Base-by-base conservation (phyloP, 53 echinoderm and acorn worm genomes). In the Arbacia lixula region DNA sequence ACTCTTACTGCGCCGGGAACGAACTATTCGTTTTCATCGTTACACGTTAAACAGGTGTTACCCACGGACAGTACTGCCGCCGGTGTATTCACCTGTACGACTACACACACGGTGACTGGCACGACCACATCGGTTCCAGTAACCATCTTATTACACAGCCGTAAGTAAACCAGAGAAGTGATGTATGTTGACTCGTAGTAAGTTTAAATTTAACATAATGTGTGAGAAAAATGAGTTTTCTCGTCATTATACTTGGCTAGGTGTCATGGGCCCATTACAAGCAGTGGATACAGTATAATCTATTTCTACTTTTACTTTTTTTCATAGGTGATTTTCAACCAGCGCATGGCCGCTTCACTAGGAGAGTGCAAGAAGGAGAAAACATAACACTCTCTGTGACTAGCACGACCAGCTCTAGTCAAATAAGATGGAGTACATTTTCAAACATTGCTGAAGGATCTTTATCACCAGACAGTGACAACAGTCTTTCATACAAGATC, bases 401-500 rank as follows among this genome's bases (percentile, higher is more conserved):
- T 14, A 67, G 5, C 39, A 8, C 22, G 17, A 10, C 19, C 3
- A 24, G 5, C 19, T 2, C 12, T 9, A 43, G 17, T 39, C 12
- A 69, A 4, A 67, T 67, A 29, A 29, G 38, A 37, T 67, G 67
- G 67, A 67, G 67, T 2, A 67, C 36, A 19, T 67, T 67, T 40
- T 67, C 67, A 5, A 67, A 67, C 12, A 22, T 67, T 36, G 39
- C 40, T 36, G 67, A 67, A 67, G 67, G 67, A 37, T 67, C 67
- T 36, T 17, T 67, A 0, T 38, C 67, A 8, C 67, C 67, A 37
- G 16, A 2, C 6, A 24, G 69, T 4, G 43, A 69, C 29, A 40
- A 40, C n/a, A 37, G 20, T 37, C 67, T 67, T 3, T 14, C 34
- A 16, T 39, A 32, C 39, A 39, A 20, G 5, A 39, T 67, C 24